Base-by-base conservation (phyloP, 1,140 invertebrate genomes). In the Trypoxylus dichotomus region DNA sequence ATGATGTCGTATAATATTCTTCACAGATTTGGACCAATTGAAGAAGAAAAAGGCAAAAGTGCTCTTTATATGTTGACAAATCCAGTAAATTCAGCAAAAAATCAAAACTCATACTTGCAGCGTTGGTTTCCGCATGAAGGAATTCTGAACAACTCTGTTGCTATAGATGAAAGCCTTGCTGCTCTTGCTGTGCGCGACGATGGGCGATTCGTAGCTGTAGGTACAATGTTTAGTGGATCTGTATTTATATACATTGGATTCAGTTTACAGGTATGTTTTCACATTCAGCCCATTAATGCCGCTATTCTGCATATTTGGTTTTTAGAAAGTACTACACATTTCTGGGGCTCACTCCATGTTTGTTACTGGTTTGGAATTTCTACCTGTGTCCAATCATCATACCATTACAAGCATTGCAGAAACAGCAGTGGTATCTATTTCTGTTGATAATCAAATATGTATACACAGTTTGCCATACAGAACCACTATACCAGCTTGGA, bases 381-480 rank as follows among this genome's bases (percentile, higher is more conserved):
- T 97, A 77, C 93, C 94, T 24, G 92, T 92, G 21, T 84, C 84
- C 72, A 79, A 85, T 79, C 80, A 82, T 47, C 82, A 84, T 78
- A 90, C 90, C 77, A 90, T 94, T 68, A 90, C 91, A 15, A 92
- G 91, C 83, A 90, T 91, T 82, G 91, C 93, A 32, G 93, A 95
- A 85, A 93, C 96, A 75, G 95, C 95, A 11, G 93, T 98, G 79
- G 89, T 98, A 63, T 97, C 96, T 84, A 96, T 98, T 81, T 98
- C 96, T 21, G 95, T 97, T 58, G 97, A 98, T 88, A 97, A 98
- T 88, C 93, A 93, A 88, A 92, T 98, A 77, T 94, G 94, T 83
- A 91, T 98, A 83, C 96, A 98, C 87, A 95, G 93, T 84, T 91
- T 97, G 86, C 93, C 94, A 41, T 91, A 91, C 85, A 91, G 93